Percentiles rank a stretch among this genome's conserved stretches.
Evolutionary conservation across 2,113 vertebrate genomes (phyloP).

Genomic region (Alouatta palliata): DNA sequence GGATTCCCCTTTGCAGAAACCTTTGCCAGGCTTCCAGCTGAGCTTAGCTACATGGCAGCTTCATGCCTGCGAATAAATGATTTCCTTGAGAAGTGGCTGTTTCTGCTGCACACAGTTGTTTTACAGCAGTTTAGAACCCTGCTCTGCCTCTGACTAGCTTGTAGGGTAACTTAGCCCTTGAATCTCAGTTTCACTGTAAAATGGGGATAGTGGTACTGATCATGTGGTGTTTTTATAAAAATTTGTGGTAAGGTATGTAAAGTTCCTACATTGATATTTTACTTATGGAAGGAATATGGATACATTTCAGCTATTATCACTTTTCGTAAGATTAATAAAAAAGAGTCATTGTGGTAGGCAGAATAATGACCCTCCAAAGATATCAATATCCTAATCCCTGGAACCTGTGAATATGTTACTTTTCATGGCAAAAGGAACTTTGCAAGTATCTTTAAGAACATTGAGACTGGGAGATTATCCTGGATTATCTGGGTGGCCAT

Average conservation of each 20-base stretch:
- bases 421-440: not conserved
- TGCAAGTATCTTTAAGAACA: not conserved
- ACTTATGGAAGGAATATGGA: not conserved
- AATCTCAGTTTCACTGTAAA: not conserved
- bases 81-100: not conserved
- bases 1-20: not conserved
- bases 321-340: conserved; percentile 11
- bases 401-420: not conserved
- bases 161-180: not conserved
- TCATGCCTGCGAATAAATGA: not conserved
- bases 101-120: not conserved
- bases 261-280: not conserved
- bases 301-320: conserved; percentile 2
- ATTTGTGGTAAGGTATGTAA: not conserved
- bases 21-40: not conserved
- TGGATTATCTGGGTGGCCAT: not conserved
- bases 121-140: not conserved
- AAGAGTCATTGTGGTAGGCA: not conserved
- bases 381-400: not conserved
- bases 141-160: not conserved
- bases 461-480: not conserved
- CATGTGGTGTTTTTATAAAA: not conserved
- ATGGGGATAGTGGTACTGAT: not conserved
- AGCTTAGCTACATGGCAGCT: not conserved
- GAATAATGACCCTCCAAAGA: not conserved